Evolutionary conservation across 1,140 invertebrate species (phyloP).

Genomic region (Megathymus violae): DNA sequence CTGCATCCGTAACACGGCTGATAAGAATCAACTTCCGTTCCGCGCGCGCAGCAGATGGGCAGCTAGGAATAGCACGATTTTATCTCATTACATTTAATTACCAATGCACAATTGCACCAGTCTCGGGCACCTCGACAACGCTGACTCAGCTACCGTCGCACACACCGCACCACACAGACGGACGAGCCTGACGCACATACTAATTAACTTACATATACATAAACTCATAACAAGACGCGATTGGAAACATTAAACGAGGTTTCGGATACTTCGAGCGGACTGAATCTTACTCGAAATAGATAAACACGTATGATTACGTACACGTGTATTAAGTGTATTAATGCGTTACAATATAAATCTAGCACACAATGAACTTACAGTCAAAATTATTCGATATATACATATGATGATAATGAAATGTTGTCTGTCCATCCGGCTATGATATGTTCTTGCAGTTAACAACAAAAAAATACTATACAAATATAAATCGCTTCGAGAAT

Average conservation of each 20-base stretch:
- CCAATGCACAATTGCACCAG: slow-evolving; percentile 69
- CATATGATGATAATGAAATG: too few species aligned
- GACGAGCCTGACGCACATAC: slow-evolving; percentile 51
- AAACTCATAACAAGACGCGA: slow-evolving; percentile 48
- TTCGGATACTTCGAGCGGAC: slow-evolving; percentile 19
- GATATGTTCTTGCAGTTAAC: too few species aligned
- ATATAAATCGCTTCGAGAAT: too few species aligned
- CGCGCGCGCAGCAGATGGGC: slow-evolving; percentile 57
- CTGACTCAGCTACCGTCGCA: slow-evolving; percentile 63
- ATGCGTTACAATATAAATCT: slow-evolving; percentile 1
- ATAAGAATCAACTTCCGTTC: slow-evolving; percentile 67
- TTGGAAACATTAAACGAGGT: slow-evolving; percentile 43
- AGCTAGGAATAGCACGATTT: slow-evolving; percentile 76
- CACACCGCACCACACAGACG: too few species aligned
- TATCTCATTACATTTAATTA: slow-evolving; percentile 80
- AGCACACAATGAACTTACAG: background rate
- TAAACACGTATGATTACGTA: too few species aligned
- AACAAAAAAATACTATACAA: too few species aligned
- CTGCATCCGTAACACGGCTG: slow-evolving; percentile 54
- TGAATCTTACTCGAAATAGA: slow-evolving; percentile 7
- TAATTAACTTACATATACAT: slow-evolving; percentile 59
- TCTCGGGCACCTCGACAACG: slow-evolving; percentile 63
- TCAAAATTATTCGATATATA: background rate
- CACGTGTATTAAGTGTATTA: background rate
- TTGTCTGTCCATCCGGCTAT: too few species aligned